phyloP scores from a whole-genome alignment of 2,113 vertebrate species.

The Menidia beryllina region DNA sequence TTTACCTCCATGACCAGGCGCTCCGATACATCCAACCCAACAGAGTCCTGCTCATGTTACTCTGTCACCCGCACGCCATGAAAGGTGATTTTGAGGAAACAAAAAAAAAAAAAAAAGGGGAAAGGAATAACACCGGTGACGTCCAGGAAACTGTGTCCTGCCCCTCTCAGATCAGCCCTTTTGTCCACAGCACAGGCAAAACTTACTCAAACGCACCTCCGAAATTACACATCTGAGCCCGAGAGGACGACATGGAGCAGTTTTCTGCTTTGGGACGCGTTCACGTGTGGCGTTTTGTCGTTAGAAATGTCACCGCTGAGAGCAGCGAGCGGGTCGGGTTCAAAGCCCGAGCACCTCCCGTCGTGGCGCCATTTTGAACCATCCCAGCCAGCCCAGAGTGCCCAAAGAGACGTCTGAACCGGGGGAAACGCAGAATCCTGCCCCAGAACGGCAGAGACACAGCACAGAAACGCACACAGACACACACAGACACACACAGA shows the following conservation, averaged over 20 bases:
- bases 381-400: slow-evolving; percentile 59
- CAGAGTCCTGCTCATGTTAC: slow-evolving; percentile 49
- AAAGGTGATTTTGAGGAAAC: slow-evolving; percentile 33
- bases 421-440: slow-evolving; percentile 47
- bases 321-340: slow-evolving; percentile 47
- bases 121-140: slow-evolving; percentile 43
- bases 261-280: neutral
- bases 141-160: slow-evolving; percentile 57
- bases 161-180: slow-evolving; percentile 56
- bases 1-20: slow-evolving; percentile 73
- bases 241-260: slow-evolving; percentile 16
- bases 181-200: slow-evolving; percentile 62
- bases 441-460: too few relatives aligned
- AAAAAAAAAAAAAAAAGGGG: slow-evolving; percentile 33
- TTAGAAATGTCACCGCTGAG: slow-evolving; percentile 55
- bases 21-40: slow-evolving; percentile 51
- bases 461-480: slow-evolving; percentile 52
- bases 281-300: slow-evolving; percentile 39
- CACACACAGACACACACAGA: slow-evolving; percentile 56
- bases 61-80: slow-evolving; percentile 42
- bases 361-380: slow-evolving; percentile 75
- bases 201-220: slow-evolving; percentile 43
- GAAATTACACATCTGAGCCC: slow-evolving; percentile 35
- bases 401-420: slow-evolving; percentile 63
- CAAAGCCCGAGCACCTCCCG: slow-evolving; percentile 56